phyloP scores from a whole-genome alignment of 1,140 invertebrate genomes.

The Lordiphosa stackelbergi region DNA sequence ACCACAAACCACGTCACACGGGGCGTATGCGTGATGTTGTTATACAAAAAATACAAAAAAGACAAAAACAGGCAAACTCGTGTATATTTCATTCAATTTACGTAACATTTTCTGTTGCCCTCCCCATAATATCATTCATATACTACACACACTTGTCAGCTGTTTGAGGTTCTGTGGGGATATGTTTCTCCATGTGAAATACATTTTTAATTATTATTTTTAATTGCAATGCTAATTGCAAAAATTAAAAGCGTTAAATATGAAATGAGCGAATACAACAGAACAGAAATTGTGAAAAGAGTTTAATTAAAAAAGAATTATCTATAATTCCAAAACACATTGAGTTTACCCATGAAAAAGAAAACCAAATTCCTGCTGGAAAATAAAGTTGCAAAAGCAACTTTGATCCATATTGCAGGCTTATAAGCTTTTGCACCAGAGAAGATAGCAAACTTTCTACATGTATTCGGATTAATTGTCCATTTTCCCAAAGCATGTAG shows the following conservation, averaged over 20 bases:
- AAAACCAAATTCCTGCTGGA: too few relatives aligned
- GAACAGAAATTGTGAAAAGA: neutral
- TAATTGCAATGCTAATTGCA: slow-evolving; percentile 62
- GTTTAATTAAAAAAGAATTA: slow-evolving; percentile 1
- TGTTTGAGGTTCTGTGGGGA: slow-evolving; percentile 29
- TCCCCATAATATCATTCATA: slow-evolving; percentile 2
- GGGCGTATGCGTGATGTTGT: slow-evolving; percentile 35
- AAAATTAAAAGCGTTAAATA: slow-evolving; percentile 20
- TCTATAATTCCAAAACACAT: neutral
- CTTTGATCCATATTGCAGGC: too few relatives aligned
- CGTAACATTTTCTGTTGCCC: slow-evolving; percentile 42
- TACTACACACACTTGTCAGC: slow-evolving; percentile 55
- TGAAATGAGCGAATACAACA: slow-evolving; percentile 30
- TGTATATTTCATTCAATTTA: slow-evolving; percentile 35
- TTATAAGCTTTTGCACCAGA: too few relatives aligned
- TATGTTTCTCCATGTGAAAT: slow-evolving; percentile 27
- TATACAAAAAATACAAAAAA: slow-evolving; percentile 12
- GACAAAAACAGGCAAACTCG: slow-evolving; percentile 14
- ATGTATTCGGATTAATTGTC: too few relatives aligned
- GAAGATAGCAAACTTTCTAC: too few relatives aligned
- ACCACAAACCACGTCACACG: slow-evolving; percentile 13
- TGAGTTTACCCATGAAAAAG: too few relatives aligned
- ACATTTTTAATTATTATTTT: slow-evolving; percentile 62
- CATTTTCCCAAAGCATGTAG: too few relatives aligned
- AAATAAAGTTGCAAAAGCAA: too few relatives aligned